Percentiles rank a stretch among this genome's conserved stretches.
Evolutionary conservation across 2,797 vertebrate species (phyloP).

Genomic region (Coranthus polyacanthus): DNA sequence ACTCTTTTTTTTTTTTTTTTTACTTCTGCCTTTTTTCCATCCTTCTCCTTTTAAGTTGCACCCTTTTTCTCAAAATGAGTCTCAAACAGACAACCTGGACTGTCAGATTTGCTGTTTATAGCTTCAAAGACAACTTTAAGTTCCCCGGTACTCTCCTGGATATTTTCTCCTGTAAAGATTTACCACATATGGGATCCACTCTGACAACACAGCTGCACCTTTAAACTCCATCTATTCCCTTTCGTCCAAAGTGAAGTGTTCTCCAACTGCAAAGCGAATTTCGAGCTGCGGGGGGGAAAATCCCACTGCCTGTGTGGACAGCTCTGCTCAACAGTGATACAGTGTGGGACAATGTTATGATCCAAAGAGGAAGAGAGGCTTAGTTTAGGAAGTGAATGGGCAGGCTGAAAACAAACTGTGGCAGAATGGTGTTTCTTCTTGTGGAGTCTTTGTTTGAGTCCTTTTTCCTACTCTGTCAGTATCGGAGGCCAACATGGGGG

Average conservation of each 20-base stretch:
- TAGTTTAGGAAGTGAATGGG: constrained; percentile 46
- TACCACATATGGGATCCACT: constrained; percentile 24
- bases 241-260: constrained; percentile 28
- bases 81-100: constrained; percentile 12
- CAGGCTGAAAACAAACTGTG: constrained; percentile 24
- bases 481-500: constrained; percentile 33
- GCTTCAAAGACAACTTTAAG: constrained; percentile 43
- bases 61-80: constrained; percentile 17
- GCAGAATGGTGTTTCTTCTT: constrained; percentile 37
- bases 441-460: constrained; percentile 40
- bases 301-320: constrained; percentile 38
- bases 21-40: not conserved
- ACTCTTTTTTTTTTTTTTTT: not conserved
- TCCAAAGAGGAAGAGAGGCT: constrained; percentile 46
- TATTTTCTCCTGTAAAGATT: constrained; percentile 37
- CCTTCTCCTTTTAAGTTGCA: constrained; percentile 19
- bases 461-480: constrained; percentile 41
- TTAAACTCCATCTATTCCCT: constrained; percentile 10
- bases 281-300: constrained; percentile 20
- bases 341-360: constrained; percentile 37
- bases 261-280: constrained; percentile 36
- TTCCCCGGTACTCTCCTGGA: constrained; percentile 27
- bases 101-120: constrained; percentile 34
- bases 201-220: constrained; percentile 11
- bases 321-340: constrained; percentile 55